Conservation (phyloP, 1,140 invertebrate species). For the Theocolax elegans region DNA sequence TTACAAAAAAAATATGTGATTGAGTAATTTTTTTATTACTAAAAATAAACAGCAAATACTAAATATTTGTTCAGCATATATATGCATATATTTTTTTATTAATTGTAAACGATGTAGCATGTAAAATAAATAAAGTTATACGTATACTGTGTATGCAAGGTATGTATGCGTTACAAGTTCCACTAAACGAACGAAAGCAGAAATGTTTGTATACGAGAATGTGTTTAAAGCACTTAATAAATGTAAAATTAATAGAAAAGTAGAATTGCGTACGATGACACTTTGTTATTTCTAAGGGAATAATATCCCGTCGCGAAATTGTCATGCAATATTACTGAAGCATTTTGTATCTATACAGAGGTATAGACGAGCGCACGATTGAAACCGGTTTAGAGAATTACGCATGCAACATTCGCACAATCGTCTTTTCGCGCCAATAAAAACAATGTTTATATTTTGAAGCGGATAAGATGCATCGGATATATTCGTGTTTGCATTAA, state of each 20-base stretch:
- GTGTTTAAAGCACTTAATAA: background rate
- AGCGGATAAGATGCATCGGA: conserved; percentile 12
- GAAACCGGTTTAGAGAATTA: conserved; percentile 37
- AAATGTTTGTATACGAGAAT: background rate
- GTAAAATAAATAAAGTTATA: too few relatives aligned
- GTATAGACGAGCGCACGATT: too few relatives aligned
- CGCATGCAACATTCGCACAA: conserved; percentile 18
- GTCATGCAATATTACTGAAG: conserved; percentile 14
- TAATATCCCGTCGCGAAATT: conserved; percentile 21
- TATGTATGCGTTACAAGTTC: background rate
- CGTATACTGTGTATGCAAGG: too few relatives aligned
- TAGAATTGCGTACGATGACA: conserved; percentile 24
- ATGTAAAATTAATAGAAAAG: conserved; percentile 4
- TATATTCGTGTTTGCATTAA: background rate
- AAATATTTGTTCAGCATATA: too few relatives aligned
- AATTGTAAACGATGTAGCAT: too few relatives aligned
- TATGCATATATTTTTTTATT: too few relatives aligned
- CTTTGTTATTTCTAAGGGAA: conserved; percentile 21
- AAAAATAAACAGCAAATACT: too few relatives aligned
- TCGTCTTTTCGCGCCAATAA: conserved; percentile 12
- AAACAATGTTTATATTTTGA: conserved; percentile 16
- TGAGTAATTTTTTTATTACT: too few relatives aligned
- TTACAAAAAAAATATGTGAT: too few relatives aligned
- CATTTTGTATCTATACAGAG: conserved; percentile 16
- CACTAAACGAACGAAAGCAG: background rate